Conservation (phyloP, 2,888 invertebrate species). For the Encarsia formosa region DNA sequence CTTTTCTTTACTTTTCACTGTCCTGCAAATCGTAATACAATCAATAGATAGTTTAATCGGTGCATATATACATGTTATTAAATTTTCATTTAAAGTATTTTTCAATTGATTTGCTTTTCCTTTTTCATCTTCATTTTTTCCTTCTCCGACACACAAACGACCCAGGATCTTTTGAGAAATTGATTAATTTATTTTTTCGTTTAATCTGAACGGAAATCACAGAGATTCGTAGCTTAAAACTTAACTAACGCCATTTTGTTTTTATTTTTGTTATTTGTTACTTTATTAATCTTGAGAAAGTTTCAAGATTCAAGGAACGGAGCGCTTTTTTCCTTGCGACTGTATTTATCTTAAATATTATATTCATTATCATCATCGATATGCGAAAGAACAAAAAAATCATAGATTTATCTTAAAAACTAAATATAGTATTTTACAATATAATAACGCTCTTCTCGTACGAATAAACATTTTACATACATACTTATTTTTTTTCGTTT, state of each 20-base stretch:
- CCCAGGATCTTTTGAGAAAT: conserved; percentile 10
- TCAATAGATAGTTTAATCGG: conserved; percentile 3
- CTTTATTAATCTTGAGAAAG: background rate
- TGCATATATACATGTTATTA: conserved; percentile 6
- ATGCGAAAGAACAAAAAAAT: conserved; percentile 19
- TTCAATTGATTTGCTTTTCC: background rate
- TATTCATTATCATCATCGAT: conserved; percentile 3
- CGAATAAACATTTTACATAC: conserved; percentile 23
- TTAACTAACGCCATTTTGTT: conserved; percentile 14
- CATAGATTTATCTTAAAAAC: conserved; percentile 23
- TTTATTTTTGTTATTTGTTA: no score
- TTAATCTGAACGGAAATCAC: conserved; percentile 22
- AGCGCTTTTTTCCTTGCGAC: conserved; percentile 10
- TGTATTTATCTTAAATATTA: background rate
- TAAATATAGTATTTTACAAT: conserved; percentile 23
- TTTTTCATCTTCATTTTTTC: background rate
- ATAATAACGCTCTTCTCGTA: conserved; percentile 22
- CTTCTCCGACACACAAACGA: conserved; percentile 25
- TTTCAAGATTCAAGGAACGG: conserved; percentile 17
- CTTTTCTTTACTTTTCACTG: no score
- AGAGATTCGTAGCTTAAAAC: conserved; percentile 23
- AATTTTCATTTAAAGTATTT: conserved; percentile 22
- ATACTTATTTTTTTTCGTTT: conserved; percentile 20
- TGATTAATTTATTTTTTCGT: conserved; percentile 8
- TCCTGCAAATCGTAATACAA: conserved; percentile 11